Evolutionary conservation across 2,888 invertebrate species (phyloP), one percentile per base, ranked within the genome.

Genomic region (Rhagonycha lutea): DNA sequence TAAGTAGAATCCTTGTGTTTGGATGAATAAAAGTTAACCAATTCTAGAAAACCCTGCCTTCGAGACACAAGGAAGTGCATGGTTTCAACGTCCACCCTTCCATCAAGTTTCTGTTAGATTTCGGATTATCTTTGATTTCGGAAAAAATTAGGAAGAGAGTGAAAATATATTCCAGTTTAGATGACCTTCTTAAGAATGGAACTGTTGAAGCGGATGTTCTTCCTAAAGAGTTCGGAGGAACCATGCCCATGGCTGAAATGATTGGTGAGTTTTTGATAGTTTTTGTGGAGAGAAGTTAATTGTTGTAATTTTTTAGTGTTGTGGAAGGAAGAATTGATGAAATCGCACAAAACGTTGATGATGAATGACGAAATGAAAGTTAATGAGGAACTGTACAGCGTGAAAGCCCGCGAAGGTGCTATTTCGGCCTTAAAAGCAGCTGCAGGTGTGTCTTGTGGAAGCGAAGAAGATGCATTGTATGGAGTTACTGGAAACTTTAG

Each of bases 181-280:
- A 92, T 0, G 92, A 94, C 5, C 89, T 89, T 10, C 79, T 89
- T 68, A 87, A 86, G n/a, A 78, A 83, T 70, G 86, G 85, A 23
- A 77, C 83, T 70, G 81, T 89, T 62, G 88, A 89, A 77, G 79
- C 70, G 61, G 87, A 88, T 61, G 89, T 91, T 2, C 86, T 96
- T 72, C 96, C 96, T 0, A 92, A 93, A 81, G 96, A 96, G 84
- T 96, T 95, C 83, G 96, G 96, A 4, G 96, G 96, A 9, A 90
- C 89, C n/a, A 92, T 95, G 88, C 95, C 95, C 0, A 93, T 95
- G 93, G 90, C 91, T 69, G 92, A 95, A 84, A 95, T 96, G 95
- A 95, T 95, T 79, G 92, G 95, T 95, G 85, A 89, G 85, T 80
- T 63, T 70, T 68, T 7, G n/a, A n/a, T 11, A 1, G 47, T 4